These are phyloP conservation scores for Lissocephala sabroskyi DNA, from an alignment of 2,888 invertebrate genomes.

Conservation along the genomic window DNA sequence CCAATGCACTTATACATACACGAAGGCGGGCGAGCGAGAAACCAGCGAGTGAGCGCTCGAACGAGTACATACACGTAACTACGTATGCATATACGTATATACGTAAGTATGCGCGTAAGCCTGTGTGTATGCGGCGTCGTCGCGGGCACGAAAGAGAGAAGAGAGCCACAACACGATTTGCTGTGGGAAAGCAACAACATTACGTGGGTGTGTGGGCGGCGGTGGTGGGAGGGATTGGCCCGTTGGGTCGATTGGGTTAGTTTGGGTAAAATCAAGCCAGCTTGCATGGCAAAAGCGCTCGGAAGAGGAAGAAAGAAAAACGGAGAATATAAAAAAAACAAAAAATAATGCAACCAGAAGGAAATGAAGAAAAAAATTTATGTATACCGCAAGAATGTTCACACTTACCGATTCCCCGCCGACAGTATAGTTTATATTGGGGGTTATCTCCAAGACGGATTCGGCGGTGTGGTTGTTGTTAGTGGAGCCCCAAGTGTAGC, in stretches of 20 bases:
- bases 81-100: no score
- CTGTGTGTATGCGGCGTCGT: constrained; percentile 49
- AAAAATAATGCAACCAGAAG: constrained; percentile 40
- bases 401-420: constrained; percentile 73
- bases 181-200: constrained; percentile 59
- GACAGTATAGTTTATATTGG: constrained; percentile 73
- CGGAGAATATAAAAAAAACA: constrained; percentile 15
- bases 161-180: constrained; percentile 56
- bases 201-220: constrained; percentile 36
- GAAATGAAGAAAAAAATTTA: constrained; percentile 39
- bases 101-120: background rate
- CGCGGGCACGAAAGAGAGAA: constrained; percentile 43
- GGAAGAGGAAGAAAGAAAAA: constrained; percentile 29
- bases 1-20: constrained; percentile 47
- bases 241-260: constrained; percentile 46
- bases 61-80: constrained; percentile 26
- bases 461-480: constrained; percentile 71
- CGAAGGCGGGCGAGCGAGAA: constrained; percentile 20
- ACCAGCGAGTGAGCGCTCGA: constrained; percentile 58
- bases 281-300: constrained; percentile 52
- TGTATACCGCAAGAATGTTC: constrained; percentile 29
- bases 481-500: constrained; percentile 73
- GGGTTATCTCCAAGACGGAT: constrained; percentile 73
- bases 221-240: constrained; percentile 18
- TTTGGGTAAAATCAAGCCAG: constrained; percentile 42